Evolutionary conservation across 2,797 vertebrate genomes (phyloP).

Genomic region (Luscinia luscinia): DNA sequence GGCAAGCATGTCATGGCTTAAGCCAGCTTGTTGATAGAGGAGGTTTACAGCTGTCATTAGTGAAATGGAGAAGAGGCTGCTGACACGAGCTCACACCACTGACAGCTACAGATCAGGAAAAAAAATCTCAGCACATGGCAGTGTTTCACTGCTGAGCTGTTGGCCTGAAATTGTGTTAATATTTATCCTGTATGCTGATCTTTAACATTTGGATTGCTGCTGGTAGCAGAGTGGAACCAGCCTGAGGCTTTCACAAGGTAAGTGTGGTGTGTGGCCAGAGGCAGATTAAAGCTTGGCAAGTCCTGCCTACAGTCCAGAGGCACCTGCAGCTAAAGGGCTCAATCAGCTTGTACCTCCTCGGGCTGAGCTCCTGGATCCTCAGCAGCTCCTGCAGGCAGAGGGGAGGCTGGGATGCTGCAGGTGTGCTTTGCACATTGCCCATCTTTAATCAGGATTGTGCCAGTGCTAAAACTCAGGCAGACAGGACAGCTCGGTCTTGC

Average conservation of each 20-base stretch:
- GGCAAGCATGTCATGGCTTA: background rate
- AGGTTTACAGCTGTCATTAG: slow-evolving; percentile 43
- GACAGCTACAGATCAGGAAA: slow-evolving; percentile 10
- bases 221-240: background rate
- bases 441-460: background rate
- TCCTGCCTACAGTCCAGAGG: background rate
- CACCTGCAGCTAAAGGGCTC: background rate
- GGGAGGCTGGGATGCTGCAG: background rate
- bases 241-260: background rate
- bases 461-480: background rate
- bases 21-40: slow-evolving; percentile 22
- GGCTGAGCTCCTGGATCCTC: background rate
- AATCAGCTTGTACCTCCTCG: background rate
- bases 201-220: slow-evolving; percentile 13
- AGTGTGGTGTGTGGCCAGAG: background rate
- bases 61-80: slow-evolving; percentile 23
- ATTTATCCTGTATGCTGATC: slow-evolving; percentile 31
- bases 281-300: background rate
- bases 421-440: background rate
- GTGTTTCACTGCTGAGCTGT: background rate
- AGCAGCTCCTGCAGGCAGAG: background rate
- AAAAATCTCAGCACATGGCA: background rate
- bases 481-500: background rate
- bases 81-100: background rate
- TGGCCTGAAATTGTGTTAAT: slow-evolving; percentile 22